Evolutionary conservation across 1,140 invertebrate species (phyloP).

Genomic region (Drosophila micromelanica): DNA sequence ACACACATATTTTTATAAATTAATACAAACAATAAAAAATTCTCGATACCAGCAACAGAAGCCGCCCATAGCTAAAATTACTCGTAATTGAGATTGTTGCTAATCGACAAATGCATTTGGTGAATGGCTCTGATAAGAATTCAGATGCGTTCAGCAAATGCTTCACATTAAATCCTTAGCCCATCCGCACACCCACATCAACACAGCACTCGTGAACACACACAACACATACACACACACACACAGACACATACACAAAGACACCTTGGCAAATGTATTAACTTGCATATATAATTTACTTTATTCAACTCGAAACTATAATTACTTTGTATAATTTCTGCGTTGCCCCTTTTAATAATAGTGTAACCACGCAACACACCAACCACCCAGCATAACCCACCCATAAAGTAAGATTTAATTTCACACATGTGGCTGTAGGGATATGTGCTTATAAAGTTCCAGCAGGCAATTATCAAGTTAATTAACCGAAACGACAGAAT

Average conservation of each 20-base stretch:
- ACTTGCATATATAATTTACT: constrained; percentile 55
- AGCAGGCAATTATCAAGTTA: constrained; percentile 30
- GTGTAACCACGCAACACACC: background rate
- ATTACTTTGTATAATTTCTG: constrained; percentile 65
- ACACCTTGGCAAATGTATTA: constrained; percentile 68
- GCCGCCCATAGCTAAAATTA: background rate
- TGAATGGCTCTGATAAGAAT: constrained; percentile 7
- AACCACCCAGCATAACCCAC: constrained; percentile 5
- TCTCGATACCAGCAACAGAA: constrained; percentile 10
- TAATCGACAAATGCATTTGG: constrained; percentile 30
- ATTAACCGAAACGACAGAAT: constrained; percentile 14
- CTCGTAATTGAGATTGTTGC: constrained; percentile 19
- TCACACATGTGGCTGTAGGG: constrained; percentile 10
- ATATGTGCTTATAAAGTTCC: constrained; percentile 8
- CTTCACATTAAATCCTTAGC: constrained; percentile 8
- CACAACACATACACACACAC: constrained; percentile 15
- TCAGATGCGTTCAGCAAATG: constrained; percentile 13
- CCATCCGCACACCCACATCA: constrained; percentile 5
- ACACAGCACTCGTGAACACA: constrained; percentile 5
- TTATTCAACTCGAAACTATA: constrained; percentile 45
- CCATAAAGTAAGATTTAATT: constrained; percentile 31
- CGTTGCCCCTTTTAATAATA: constrained; percentile 45
- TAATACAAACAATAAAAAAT: constrained; percentile 32
- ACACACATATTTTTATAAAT: constrained; percentile 22
- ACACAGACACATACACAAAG: constrained; percentile 15